phyloP scores from a whole-genome alignment of 2,113 vertebrate species.

The Sphaerodactylus townsendi region DNA sequence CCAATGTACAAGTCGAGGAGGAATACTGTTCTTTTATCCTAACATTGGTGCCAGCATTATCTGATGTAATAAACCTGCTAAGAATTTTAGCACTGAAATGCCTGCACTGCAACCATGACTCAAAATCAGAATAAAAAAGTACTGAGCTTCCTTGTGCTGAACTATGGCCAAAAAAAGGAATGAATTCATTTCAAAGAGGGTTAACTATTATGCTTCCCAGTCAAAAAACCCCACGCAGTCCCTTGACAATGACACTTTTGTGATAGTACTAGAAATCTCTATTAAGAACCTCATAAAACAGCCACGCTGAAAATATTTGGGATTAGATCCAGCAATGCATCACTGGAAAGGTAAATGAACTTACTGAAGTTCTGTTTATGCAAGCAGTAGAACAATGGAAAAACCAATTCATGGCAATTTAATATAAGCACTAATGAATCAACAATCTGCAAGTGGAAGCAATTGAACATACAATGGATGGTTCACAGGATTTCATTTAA shows the following conservation, averaged over 20 bases:
- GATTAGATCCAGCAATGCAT: too few species aligned
- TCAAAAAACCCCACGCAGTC: not conserved
- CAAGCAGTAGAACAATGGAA: too few species aligned
- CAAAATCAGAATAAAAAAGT: not conserved
- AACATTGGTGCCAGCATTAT: not conserved
- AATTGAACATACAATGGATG: too few species aligned
- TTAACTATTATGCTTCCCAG: not conserved
- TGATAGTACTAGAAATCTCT: not conserved
- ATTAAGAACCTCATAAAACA: not conserved
- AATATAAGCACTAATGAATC: too few species aligned
- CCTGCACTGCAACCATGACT: too few species aligned
- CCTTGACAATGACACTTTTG: not conserved
- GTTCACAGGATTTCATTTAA: too few species aligned
- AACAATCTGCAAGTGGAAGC: too few species aligned
- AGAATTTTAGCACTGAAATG: not conserved
- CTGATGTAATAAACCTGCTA: not conserved
- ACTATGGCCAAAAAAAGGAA: not conserved
- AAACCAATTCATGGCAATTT: too few species aligned
- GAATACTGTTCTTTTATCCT: not conserved
- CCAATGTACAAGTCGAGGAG: not conserved
- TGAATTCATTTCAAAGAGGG: not conserved
- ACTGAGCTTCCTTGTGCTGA: not conserved
- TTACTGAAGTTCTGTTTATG: too few species aligned
- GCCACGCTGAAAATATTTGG: not conserved
- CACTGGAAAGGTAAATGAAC: too few species aligned